These are phyloP conservation scores for Romanogobio albipinnatus DNA, from an alignment of 2,113 vertebrate genomes.

Conservation along the genomic window DNA sequence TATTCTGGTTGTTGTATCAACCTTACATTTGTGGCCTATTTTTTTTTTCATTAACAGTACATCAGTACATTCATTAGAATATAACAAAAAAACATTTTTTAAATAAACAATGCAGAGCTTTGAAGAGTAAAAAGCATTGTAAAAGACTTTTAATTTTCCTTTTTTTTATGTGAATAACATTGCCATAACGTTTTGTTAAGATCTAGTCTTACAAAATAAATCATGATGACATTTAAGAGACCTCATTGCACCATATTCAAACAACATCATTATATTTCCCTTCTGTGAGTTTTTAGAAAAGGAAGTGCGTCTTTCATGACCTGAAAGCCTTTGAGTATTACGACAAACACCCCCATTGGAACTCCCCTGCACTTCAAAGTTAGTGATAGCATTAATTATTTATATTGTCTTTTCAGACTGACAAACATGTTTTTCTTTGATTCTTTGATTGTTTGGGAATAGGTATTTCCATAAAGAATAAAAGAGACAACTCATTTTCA, in stretches of 20 bases:
- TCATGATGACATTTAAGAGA: constrained; percentile 23
- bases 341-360: constrained; percentile 4
- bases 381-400: constrained; percentile 50
- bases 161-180: not conserved
- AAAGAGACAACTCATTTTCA: not conserved
- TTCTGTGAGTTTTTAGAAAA: not conserved
- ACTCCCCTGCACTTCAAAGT: constrained; percentile 10
- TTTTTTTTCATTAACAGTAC: not conserved
- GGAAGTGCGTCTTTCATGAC: constrained; percentile 10
- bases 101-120: constrained; percentile 3
- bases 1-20: not conserved
- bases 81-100: not conserved
- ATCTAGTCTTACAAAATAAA: not conserved
- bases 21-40: not conserved
- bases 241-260: not conserved
- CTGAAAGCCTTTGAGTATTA: constrained; percentile 10
- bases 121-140: not conserved
- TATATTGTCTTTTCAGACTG: not conserved
- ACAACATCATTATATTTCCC: not conserved
- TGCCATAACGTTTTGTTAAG: not conserved
- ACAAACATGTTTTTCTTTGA: constrained; percentile 12
- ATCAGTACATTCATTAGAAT: not conserved
- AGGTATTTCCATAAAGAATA: not conserved
- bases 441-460: not conserved
- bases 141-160: not conserved